Evolutionary conservation across 2,888 invertebrate genomes (phyloP), one percentile per base, ranked within the genome.

Genomic region (Brachylomia viminalis): DNA sequence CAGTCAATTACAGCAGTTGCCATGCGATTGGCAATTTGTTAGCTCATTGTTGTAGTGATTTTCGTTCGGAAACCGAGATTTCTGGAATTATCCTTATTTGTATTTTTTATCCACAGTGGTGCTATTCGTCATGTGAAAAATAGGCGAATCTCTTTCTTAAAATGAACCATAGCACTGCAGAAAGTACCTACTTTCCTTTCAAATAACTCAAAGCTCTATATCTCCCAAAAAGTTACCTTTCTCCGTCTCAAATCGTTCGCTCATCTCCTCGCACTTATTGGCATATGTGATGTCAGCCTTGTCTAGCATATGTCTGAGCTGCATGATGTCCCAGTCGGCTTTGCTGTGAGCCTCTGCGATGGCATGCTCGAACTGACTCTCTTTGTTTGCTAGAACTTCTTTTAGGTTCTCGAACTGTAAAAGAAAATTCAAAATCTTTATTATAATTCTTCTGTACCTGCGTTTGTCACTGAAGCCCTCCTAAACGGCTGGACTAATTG

Each of bases 251-350:
- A 98, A 97, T 83, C 97, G 94, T 75, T 97, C 97, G 27, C 97
- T 97, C 90, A 98, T 93, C 83, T 97, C 97, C 82, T 98, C 98
- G 15, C 98, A 96, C 87, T 98, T 97, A 81, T 98, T 98, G 66
- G 98, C 97, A 92, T 98, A 98, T 13, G 97, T 97, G 93, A 98
- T 97, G 89, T 98, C 98, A 75, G 98, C 97, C 93, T 98, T 98
- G 90, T 98, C 97, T 91, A 98, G 96, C 75, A 98, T 97, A 86
- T 97, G 96, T 66, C 98, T 95, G 70, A 98, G 96, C 89, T 98
- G 98, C 90, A 98, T 94, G 66, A 97, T 95, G 90, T 98, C 97
- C 93, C 97, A 97, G 92, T 98, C 98, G 0, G 98, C 97, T 83
- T 97, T 97, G 77, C 97, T 97, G 91, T 97, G 97, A 0, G 97